Conservation (phyloP, 2,888 invertebrate species). For the Cheiracanthium punctorium region DNA sequence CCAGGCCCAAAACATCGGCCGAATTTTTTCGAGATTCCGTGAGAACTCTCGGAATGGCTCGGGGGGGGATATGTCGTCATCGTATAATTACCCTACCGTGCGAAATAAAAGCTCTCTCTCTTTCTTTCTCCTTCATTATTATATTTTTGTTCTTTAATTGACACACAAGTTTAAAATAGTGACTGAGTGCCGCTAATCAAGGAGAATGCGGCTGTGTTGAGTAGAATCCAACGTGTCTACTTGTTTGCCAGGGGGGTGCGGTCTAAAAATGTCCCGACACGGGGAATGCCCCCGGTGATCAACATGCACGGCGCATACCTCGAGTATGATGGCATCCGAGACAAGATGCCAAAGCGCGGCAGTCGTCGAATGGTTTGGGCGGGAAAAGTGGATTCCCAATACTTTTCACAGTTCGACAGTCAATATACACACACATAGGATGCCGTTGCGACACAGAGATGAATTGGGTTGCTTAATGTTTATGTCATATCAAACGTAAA, state of each 20-base stretch:
- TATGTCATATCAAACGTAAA: too few species aligned
- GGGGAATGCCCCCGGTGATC: conserved; percentile 59
- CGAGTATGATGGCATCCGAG: conserved; percentile 31
- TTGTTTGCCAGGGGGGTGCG: conserved; percentile 5
- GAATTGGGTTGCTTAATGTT: too few species aligned
- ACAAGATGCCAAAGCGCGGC: neutral
- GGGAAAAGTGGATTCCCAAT: neutral
- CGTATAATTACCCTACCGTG: conserved; percentile 27
- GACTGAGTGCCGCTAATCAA: conserved; percentile 62
- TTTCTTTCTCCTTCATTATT: too few species aligned
- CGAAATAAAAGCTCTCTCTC: conserved; percentile 20
- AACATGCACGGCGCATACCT: conserved; percentile 30
- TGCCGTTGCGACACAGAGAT: too few species aligned
- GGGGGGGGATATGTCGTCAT: too few species aligned
- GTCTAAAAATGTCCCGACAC: conserved; percentile 48
- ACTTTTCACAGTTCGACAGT: too few species aligned
- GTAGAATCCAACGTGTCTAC: conserved; percentile 46
- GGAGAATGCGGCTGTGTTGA: conserved; percentile 50
- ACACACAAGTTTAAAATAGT: conserved; percentile 69
- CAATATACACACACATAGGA: too few species aligned
- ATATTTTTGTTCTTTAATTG: conserved; percentile 45
- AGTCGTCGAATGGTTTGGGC: neutral
- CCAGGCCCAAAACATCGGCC: too few species aligned
- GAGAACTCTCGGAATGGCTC: too few species aligned
- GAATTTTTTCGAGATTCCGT: too few species aligned